Percentiles rank a stretch among this genome's conserved stretches.
These are phyloP conservation scores for Sphaerophoria taeniata DNA, from an alignment of 2,888 invertebrate genomes.

Conservation along the genomic window DNA sequence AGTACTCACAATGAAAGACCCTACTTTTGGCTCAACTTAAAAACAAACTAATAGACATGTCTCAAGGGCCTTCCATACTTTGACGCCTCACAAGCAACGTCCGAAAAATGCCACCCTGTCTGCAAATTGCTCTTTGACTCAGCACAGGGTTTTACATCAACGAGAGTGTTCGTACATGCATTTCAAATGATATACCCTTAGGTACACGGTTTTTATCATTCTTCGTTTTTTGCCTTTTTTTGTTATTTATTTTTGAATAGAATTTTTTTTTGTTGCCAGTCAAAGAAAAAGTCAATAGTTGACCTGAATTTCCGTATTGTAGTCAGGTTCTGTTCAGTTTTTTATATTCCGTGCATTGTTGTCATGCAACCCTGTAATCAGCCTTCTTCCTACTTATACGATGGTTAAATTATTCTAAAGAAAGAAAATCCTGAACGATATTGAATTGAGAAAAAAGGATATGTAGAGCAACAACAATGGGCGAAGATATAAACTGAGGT, in stretches of 20 bases:
- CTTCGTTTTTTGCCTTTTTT: conserved; percentile 10
- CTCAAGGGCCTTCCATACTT: not conserved
- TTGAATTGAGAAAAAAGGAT: conserved; percentile 18
- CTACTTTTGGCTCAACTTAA: no score
- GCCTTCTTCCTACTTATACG: conserved; percentile 34
- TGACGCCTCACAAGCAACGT: not conserved
- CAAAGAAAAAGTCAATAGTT: conserved; percentile 63
- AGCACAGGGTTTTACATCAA: conserved; percentile 47
- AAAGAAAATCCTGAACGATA: conserved; percentile 45
- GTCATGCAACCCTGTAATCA: conserved; percentile 66
- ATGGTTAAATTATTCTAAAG: conserved; percentile 51
- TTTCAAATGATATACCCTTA: conserved; percentile 27
- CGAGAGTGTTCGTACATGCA: conserved; percentile 52
- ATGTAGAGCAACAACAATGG: not conserved
- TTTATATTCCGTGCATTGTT: conserved; percentile 29
- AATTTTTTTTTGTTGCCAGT: not conserved
- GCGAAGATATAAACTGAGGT: conserved; percentile 32
- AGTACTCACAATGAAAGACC: no score
- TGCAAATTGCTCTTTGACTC: conserved; percentile 22
- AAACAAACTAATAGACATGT: not conserved
- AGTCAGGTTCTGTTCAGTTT: conserved; percentile 15
- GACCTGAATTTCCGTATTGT: conserved; percentile 59
- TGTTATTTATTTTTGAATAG: not conserved
- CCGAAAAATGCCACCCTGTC: not conserved
- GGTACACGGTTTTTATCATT: conserved; percentile 32